phyloP scores from a whole-genome alignment of 1,140 invertebrate species.

The Helicorthomorpha holstii region DNA sequence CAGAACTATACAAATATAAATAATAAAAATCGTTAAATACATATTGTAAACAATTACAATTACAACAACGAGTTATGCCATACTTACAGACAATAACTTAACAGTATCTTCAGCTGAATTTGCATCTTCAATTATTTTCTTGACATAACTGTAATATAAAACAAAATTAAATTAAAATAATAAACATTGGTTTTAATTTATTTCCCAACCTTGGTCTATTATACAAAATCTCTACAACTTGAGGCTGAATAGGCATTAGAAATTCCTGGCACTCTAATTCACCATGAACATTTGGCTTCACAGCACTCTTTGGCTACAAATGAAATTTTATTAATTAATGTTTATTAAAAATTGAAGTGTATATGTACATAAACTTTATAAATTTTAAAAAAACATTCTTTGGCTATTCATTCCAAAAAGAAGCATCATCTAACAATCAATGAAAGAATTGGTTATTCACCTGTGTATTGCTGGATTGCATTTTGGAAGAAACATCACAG shows the following conservation, averaged over 20 bases:
- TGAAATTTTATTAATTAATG: no score
- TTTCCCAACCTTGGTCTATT: constrained; percentile 45
- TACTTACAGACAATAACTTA: constrained; percentile 39
- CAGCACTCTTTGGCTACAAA: constrained; percentile 28
- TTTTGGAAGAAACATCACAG: constrained; percentile 71
- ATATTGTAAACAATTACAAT: background rate
- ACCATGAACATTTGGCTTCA: constrained; percentile 64
- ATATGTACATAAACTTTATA: background rate
- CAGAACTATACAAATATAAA: constrained; percentile 54
- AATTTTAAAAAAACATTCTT: background rate
- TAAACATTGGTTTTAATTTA: background rate
- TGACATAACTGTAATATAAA: constrained; percentile 48
- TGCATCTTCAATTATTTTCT: constrained; percentile 88
- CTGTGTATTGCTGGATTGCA: constrained; percentile 44
- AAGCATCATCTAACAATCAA: background rate
- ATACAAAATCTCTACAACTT: constrained; percentile 65
- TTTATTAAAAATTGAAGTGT: background rate
- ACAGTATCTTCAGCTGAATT: constrained; percentile 78
- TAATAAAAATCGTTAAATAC: background rate
- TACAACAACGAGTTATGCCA: background rate
- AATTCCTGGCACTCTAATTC: constrained; percentile 48
- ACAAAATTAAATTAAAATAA: background rate
- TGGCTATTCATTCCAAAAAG: no score
- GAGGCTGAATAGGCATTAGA: constrained; percentile 52
- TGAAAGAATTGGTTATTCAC: constrained; percentile 18